These are phyloP conservation scores for Xyliphius kryptos DNA, from an alignment of 2,113 vertebrate species.

Conservation along the genomic window DNA sequence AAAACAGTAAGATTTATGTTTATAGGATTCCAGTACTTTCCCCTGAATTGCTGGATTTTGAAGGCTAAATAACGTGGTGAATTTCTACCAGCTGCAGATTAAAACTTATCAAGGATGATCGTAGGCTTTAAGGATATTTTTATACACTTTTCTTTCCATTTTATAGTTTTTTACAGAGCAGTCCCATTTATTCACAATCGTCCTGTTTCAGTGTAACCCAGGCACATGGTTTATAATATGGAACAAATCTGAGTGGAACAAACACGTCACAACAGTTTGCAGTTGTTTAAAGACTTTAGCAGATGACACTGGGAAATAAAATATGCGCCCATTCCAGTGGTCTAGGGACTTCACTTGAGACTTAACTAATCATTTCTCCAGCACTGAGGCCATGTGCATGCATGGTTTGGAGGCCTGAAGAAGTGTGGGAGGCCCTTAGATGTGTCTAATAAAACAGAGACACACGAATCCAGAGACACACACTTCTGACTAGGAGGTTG, in stretches of 20 bases:
- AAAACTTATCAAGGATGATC: constrained; percentile 40
- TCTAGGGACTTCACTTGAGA: constrained; percentile 38
- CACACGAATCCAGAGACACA: no score
- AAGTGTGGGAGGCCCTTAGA: no score
- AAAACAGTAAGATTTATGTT: no score
- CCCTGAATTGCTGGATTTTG: constrained; percentile 8
- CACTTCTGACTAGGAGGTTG: no score
- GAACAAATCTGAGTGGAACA: constrained; percentile 47
- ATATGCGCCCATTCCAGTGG: constrained; percentile 49
- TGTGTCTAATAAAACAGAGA: constrained; percentile 18
- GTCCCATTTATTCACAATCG: constrained; percentile 49
- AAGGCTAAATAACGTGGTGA: not conserved
- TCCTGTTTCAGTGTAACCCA: constrained; percentile 39
- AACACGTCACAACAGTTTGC: constrained; percentile 42
- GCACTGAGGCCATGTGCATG: constrained; percentile 25
- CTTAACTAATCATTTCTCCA: constrained; percentile 49
- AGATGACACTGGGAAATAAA: constrained; percentile 59
- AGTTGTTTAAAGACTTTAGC: constrained; percentile 55
- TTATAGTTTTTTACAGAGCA: constrained; percentile 21
- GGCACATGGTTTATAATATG: constrained; percentile 43
- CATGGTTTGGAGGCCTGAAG: constrained; percentile 17
- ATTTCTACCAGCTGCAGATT: constrained; percentile 19
- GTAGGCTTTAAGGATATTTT: constrained; percentile 40
- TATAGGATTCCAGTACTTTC: no score
- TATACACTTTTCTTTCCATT: no score